Conservation (phyloP, 2,888 invertebrate genomes). For the Apamea anceps region DNA sequence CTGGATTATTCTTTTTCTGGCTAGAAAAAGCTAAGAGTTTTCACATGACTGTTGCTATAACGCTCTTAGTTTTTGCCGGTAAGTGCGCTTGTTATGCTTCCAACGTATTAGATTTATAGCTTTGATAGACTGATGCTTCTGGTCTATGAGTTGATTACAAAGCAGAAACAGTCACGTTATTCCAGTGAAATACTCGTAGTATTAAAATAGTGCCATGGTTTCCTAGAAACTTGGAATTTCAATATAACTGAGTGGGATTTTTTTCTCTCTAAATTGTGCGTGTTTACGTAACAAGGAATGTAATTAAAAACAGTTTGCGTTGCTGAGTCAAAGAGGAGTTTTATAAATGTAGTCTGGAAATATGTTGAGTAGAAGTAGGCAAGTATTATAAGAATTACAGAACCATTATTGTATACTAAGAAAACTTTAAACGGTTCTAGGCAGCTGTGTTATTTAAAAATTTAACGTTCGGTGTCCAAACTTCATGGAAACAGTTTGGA, state of each 20-base stretch:
- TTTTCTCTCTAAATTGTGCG: conserved; percentile 43
- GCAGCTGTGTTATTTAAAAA: conserved; percentile 42
- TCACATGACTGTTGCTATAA: conserved; percentile 89
- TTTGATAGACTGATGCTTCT: conserved; percentile 15
- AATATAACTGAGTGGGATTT: conserved; percentile 15
- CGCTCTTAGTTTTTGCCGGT: conserved; percentile 88
- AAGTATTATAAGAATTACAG: conserved; percentile 25
- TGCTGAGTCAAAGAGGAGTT: conserved; percentile 50
- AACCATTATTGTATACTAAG: conserved; percentile 22
- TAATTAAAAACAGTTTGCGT: conserved; percentile 55
- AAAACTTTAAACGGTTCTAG: conserved; percentile 21
- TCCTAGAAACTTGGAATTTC: conserved; percentile 19
- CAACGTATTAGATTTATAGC: background rate
- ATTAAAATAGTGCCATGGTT: conserved; percentile 11
- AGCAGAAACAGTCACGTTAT: conserved; percentile 29
- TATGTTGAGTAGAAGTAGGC: conserved; percentile 35
- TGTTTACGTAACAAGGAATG: conserved; percentile 56
- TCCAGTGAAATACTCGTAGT: conserved; percentile 13
- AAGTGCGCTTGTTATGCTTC: conserved; percentile 63
- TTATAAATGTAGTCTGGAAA: conserved; percentile 48
- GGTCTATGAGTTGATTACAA: conserved; percentile 10
- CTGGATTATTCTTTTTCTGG: conserved; percentile 86
- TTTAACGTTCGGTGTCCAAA: conserved; percentile 24
- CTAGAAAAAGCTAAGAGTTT: conserved; percentile 88
- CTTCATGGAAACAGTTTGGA: conserved; percentile 29